These are phyloP conservation scores for Xenopus borealis DNA, from an alignment of 2,113 vertebrate genomes.

Conservation along the genomic window DNA sequence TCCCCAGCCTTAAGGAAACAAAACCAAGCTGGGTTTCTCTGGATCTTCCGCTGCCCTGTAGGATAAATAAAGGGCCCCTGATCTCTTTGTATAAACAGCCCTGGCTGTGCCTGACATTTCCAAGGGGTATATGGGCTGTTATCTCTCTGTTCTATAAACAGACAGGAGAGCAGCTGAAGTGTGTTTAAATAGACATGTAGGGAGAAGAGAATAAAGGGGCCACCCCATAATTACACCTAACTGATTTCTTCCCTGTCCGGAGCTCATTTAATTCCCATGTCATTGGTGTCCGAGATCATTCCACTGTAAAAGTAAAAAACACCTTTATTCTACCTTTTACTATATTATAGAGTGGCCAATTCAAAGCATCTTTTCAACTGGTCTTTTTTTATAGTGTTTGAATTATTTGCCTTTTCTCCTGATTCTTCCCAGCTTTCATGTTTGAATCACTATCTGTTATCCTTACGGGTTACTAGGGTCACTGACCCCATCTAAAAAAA, in stretches of 20 bases:
- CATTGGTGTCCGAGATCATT: neutral
- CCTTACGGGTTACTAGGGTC: too few species aligned
- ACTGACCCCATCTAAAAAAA: too few species aligned
- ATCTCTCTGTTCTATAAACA: neutral
- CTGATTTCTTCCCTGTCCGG: neutral
- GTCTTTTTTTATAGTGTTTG: too few species aligned
- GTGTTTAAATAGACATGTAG: neutral
- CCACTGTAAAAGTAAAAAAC: too few species aligned
- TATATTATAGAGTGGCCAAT: too few species aligned
- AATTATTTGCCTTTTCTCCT: too few species aligned
- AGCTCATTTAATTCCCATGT: neutral
- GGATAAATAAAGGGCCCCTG: neutral
- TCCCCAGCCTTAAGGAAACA: too few species aligned
- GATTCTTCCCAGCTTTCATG: too few species aligned
- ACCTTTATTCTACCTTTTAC: too few species aligned
- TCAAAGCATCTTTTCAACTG: too few species aligned
- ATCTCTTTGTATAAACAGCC: neutral
- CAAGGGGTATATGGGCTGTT: neutral
- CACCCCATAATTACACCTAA: neutral
- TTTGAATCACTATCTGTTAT: too few species aligned
- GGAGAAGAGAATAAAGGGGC: neutral
- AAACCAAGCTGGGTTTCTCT: neutral
- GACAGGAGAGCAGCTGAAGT: neutral
- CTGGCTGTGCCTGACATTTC: neutral
- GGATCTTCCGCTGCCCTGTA: neutral